phyloP scores from a whole-genome alignment of 2,797 vertebrate species.

The Eurystomus glaucurus region DNA sequence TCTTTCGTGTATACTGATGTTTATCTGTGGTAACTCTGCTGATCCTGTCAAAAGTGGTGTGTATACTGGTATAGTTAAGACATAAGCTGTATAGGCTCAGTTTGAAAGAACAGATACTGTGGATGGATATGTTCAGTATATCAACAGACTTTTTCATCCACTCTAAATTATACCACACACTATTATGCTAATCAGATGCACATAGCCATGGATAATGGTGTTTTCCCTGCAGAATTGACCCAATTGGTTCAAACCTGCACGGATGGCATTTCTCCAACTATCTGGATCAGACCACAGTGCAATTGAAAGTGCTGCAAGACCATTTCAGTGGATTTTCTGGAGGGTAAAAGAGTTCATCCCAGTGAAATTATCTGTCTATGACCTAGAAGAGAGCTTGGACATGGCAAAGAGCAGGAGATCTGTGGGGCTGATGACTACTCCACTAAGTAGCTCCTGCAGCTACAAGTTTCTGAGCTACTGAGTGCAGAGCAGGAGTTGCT shows the following conservation, averaged over 20 bases:
- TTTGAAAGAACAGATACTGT: background rate
- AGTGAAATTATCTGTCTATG: background rate
- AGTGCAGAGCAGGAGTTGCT: background rate
- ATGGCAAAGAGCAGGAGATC: background rate
- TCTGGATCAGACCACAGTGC: background rate
- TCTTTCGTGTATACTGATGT: background rate
- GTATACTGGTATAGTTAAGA: background rate
- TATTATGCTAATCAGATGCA: accelerated
- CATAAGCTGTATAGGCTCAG: accelerated
- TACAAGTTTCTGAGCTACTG: background rate
- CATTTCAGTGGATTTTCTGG: background rate
- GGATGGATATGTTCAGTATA: background rate
- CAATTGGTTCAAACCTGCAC: background rate
- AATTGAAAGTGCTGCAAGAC: background rate
- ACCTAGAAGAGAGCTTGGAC: background rate
- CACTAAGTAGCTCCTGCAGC: background rate
- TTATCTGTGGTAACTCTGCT: background rate
- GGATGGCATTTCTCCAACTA: accelerated
- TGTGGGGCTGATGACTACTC: background rate
- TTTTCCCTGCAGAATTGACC: background rate
- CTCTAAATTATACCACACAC: background rate
- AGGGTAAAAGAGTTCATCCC: background rate
- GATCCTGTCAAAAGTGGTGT: background rate
- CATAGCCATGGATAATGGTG: accelerated
- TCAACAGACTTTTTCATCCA: background rate